phyloP scores from a whole-genome alignment of 1,140 invertebrate genomes.

The Caerostris darwini region DNA sequence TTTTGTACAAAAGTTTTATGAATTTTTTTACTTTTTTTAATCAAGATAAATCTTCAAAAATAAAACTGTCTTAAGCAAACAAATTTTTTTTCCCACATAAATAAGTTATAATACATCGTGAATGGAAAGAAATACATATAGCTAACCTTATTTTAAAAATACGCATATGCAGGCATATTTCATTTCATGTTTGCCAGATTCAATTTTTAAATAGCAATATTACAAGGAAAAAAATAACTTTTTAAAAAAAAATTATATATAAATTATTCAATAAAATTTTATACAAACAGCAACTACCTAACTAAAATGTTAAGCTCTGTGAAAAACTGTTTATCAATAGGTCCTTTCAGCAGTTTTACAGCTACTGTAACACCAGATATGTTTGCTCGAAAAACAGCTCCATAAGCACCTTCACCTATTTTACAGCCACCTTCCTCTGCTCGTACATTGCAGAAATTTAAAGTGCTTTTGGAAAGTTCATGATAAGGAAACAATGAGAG shows the following conservation, averaged over 20 bases:
- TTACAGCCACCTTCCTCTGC: conserved; percentile 77
- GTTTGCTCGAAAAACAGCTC: conserved; percentile 78
- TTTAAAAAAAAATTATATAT: no score
- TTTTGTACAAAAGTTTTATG: no score
- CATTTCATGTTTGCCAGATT: neutral
- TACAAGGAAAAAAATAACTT: no score
- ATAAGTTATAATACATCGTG: no score
- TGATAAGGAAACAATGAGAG: conserved; percentile 33
- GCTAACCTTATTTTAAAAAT: no score
- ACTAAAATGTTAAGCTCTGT: conserved; percentile 58
- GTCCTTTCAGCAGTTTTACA: conserved; percentile 59
- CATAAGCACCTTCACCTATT: conserved; percentile 79
- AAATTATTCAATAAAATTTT: no score
- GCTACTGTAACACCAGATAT: conserved; percentile 39
- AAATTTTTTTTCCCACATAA: no score
- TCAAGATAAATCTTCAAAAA: no score
- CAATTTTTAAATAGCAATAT: no score
- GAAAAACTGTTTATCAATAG: conserved; percentile 66
- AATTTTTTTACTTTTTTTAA: no score
- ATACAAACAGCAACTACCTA: conserved; percentile 25
- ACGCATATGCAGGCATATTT: neutral
- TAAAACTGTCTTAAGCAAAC: no score
- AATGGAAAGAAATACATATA: no score
- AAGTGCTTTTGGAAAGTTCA: conserved; percentile 59
- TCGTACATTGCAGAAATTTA: conserved; percentile 68